phyloP scores from a whole-genome alignment of 1,140 invertebrate genomes.

The Eurytemora carolleeae region DNA sequence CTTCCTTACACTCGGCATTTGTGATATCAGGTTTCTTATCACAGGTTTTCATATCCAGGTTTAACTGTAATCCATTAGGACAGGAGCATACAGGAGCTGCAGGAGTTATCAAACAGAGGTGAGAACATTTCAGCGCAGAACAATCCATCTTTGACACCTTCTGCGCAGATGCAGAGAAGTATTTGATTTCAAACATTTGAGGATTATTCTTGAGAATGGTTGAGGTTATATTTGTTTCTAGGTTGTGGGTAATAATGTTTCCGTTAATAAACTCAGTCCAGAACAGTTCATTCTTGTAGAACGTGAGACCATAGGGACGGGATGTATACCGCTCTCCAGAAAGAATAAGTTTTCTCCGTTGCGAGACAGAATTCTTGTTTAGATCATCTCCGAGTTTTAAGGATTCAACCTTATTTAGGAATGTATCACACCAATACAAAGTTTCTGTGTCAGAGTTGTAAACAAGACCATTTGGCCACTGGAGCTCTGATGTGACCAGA shows the following conservation, averaged over 20 bases:
- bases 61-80: background rate
- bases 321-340: slow-evolving; percentile 25
- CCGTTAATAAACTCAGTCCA: slow-evolving; percentile 40
- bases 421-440: slow-evolving; percentile 37
- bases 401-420: slow-evolving; percentile 31
- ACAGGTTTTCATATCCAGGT: slow-evolving; percentile 6
- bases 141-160: background rate
- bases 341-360: slow-evolving; percentile 20
- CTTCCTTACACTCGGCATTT: slow-evolving; percentile 3
- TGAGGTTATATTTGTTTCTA: slow-evolving; percentile 23
- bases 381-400: background rate
- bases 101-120: slow-evolving; percentile 14
- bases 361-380: slow-evolving; percentile 8
- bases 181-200: slow-evolving; percentile 9
- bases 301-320: slow-evolving; percentile 36
- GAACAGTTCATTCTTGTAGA: slow-evolving; percentile 27
- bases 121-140: slow-evolving; percentile 1
- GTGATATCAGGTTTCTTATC: background rate
- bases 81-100: slow-evolving; percentile 3
- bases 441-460: slow-evolving; percentile 28
- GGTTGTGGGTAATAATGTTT: slow-evolving; percentile 30
- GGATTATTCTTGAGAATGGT: slow-evolving; percentile 20
- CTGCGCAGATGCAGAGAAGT: slow-evolving; percentile 12
- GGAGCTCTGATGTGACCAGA: slow-evolving; percentile 25
- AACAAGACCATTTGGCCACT: slow-evolving; percentile 37